Conservation (phyloP, 2,113 vertebrate genomes). For the Pungitius pungitius region DNA sequence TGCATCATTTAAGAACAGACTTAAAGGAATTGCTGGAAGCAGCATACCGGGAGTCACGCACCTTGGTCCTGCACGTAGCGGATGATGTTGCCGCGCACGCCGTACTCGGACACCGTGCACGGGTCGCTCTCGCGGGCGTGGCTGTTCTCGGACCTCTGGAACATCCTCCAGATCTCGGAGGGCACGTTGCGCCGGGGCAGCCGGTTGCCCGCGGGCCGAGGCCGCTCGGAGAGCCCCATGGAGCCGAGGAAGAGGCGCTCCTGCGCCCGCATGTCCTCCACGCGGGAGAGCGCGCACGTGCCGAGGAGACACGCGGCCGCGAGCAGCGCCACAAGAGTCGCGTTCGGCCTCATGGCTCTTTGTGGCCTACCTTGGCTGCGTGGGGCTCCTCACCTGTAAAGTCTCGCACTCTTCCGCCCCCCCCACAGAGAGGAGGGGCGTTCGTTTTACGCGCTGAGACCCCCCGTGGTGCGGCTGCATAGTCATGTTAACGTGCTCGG, state of each 20-base stretch:
- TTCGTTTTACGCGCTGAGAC: neutral
- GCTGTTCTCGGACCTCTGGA: conserved; percentile 63
- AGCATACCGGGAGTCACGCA: conserved; percentile 46
- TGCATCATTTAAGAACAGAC: neutral
- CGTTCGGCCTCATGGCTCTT: neutral
- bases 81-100: conserved; percentile 90
- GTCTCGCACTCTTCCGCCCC: neutral
- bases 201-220: conserved; percentile 52
- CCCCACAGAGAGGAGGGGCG: neutral
- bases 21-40: neutral
- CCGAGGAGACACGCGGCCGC: conserved; percentile 5
- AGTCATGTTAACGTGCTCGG: conserved; percentile 33
- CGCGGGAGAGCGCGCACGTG: neutral
- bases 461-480: conserved; percentile 42
- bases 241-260: conserved; percentile 78
- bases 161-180: conserved; percentile 86
- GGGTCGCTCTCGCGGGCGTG: conserved; percentile 47
- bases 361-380: neutral
- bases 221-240: conserved; percentile 79
- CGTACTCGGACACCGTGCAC: conserved; percentile 87
- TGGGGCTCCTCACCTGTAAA: neutral
- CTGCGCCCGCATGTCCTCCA: conserved; percentile 57
- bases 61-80: conserved; percentile 88
- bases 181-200: conserved; percentile 77
- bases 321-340: conserved; percentile 2